Percentiles rank a stretch among this genome's conserved stretches.
phyloP scores from a whole-genome alignment of 2,113 vertebrate species.

The Neodontobutis hainanensis region DNA sequence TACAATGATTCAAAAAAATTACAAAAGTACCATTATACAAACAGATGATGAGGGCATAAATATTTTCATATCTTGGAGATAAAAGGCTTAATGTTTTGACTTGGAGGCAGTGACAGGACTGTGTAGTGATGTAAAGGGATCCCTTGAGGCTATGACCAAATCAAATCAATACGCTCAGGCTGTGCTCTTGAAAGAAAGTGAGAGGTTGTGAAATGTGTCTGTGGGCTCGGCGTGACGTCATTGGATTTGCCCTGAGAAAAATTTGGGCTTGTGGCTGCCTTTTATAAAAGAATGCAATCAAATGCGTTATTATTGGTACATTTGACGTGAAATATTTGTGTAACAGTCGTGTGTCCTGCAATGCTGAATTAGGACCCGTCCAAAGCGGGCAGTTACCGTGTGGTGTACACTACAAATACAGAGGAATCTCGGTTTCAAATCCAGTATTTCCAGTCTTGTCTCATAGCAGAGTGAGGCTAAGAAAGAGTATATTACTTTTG shows the following conservation, averaged over 20 bases:
- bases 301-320: background rate
- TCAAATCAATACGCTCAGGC: background rate
- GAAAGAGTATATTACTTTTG: conserved; percentile 25
- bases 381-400: background rate
- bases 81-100: background rate
- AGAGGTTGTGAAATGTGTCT: background rate
- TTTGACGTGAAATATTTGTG: conserved; percentile 8
- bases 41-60: background rate
- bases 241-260: background rate
- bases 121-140: background rate
- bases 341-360: background rate
- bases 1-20: too few relatives aligned
- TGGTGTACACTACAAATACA: background rate
- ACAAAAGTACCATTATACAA: background rate
- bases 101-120: too few relatives aligned
- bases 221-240: background rate
- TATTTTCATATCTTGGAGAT: background rate
- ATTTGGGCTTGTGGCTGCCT: background rate
- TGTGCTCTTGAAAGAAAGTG: too few relatives aligned
- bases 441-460: conserved; percentile 16
- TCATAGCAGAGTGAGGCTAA: conserved; percentile 20
- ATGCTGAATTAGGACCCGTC: background rate
- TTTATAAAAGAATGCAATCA: background rate
- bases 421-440: conserved; percentile 14
- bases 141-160: background rate